phyloP scores from a whole-genome alignment of 2,797 vertebrate genomes.

The Clarias platycephalus region DNA sequence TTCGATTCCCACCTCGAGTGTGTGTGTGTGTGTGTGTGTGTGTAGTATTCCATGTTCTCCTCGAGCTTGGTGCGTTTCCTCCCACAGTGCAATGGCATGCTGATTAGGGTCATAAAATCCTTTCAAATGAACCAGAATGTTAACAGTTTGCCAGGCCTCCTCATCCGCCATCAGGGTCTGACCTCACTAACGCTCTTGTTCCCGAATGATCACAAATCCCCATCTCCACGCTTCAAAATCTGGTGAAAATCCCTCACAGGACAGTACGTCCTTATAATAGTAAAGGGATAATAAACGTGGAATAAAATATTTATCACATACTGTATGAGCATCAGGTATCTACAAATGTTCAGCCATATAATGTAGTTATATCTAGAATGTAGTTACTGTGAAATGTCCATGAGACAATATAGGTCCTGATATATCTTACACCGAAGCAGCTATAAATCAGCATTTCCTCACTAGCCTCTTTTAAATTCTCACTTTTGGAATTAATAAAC shows the following conservation, averaged over 20 bases:
- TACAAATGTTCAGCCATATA: background rate
- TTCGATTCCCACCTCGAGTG: too few relatives aligned
- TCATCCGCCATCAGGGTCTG: background rate
- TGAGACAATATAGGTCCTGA: background rate
- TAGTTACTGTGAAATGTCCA: background rate
- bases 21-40: too few relatives aligned
- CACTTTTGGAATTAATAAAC: background rate
- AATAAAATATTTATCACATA: background rate
- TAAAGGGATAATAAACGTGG: background rate
- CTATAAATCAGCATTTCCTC: background rate
- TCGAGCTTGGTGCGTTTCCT: too few relatives aligned
- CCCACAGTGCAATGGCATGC: too few relatives aligned
- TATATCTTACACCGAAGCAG: background rate
- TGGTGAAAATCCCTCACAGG: background rate
- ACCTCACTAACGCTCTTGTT: background rate
- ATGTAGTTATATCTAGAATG: background rate
- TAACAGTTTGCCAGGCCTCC: background rate
- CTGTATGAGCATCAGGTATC: background rate
- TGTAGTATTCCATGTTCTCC: too few relatives aligned
- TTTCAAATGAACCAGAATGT: too few relatives aligned
- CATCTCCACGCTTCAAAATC: background rate
- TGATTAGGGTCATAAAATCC: too few relatives aligned
- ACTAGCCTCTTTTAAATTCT: background rate
- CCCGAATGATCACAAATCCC: background rate
- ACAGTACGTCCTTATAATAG: too few relatives aligned